Evolutionary conservation across 2,113 vertebrate species (phyloP), one percentile per base, ranked within the genome.

Genomic region (Cromileptes altivelis): DNA sequence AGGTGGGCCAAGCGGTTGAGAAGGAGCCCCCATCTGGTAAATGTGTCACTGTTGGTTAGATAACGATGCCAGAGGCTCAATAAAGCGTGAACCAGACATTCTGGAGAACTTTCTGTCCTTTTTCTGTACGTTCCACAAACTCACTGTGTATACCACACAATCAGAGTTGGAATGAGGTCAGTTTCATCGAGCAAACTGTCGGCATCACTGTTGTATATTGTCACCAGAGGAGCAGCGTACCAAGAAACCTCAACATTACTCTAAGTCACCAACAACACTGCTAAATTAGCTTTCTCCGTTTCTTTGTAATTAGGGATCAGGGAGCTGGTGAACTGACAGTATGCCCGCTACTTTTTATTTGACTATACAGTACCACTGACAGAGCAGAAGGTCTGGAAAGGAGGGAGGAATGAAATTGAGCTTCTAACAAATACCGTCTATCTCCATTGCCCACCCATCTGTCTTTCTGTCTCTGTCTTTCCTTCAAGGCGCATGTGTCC

Each of bases 401-500:
- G 27, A 55, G 25, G 14, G 18, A 57, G 63, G 49, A 53, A 12
- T 65, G 75, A 77, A 78, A 65, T 7, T 49, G 74, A 76, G 80
- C 56, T 23, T 68, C 70, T 37, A 85, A 80, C 64, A 76, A 72
- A 80, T 17, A 52, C 52, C 17, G 25, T 84, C 61, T 77, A 60
- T 89, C 70, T 75, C 67, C 42, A 18, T 76, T 25, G 49, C 60
- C 30, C 61, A 78, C 74, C 75, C 81, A 69, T 89, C 78, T 86
- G 82, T 77, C 81, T 85, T 47, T 75, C 62, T 71, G 42, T 63
- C 76, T 70, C 71, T 55, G 85, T 82, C 70, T 70, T 85, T 79
- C 74, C 81, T 90, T 86, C 21, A 45, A 87, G 84, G 78, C 69
- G 1, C 70, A 64, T 75, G 60, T 88, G 89, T 87, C 87, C 89